phyloP scores from a whole-genome alignment of 2,797 vertebrate genomes.

The Brotula barbata region DNA sequence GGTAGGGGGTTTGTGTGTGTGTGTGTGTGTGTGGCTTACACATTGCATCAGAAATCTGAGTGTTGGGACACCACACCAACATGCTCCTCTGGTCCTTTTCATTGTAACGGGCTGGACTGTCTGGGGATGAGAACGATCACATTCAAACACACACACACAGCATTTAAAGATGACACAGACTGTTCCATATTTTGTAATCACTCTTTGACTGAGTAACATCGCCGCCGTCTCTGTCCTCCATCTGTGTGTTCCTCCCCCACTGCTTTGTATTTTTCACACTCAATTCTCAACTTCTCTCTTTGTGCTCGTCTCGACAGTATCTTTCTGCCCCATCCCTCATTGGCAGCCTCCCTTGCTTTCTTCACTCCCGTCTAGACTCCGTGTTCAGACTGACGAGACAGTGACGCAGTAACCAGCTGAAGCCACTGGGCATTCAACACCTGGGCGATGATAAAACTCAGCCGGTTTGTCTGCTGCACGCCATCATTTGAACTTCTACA shows the following conservation, averaged over 20 bases:
- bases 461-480: not conserved
- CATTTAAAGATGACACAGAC: not conserved
- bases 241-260: not conserved
- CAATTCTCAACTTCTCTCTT: not conserved
- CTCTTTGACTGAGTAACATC: not conserved
- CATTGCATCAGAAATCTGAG: constrained; percentile 87
- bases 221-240: not conserved
- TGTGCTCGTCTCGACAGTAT: not conserved
- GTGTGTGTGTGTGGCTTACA: constrained; percentile 75
- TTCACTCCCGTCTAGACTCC: not conserved
- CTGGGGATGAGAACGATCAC: constrained; percentile 64
- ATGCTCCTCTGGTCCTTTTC: constrained; percentile 91
- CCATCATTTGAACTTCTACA: not conserved
- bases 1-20: not conserved
- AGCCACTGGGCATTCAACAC: constrained; percentile 20
- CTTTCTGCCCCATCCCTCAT: not conserved
- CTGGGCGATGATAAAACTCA: constrained; percentile 5
- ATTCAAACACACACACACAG: not conserved
- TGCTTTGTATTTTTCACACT: not conserved
- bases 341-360: not conserved
- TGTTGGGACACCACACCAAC: constrained; percentile 93
- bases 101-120: constrained; percentile 79
- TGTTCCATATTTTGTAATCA: too few species aligned
- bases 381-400: not conserved
- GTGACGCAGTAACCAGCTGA: not conserved